Percentiles rank a stretch among this genome's conserved stretches.
These are phyloP conservation scores for Lonchura striata DNA, from an alignment of 2,113 vertebrate genomes.

Conservation along the genomic window DNA sequence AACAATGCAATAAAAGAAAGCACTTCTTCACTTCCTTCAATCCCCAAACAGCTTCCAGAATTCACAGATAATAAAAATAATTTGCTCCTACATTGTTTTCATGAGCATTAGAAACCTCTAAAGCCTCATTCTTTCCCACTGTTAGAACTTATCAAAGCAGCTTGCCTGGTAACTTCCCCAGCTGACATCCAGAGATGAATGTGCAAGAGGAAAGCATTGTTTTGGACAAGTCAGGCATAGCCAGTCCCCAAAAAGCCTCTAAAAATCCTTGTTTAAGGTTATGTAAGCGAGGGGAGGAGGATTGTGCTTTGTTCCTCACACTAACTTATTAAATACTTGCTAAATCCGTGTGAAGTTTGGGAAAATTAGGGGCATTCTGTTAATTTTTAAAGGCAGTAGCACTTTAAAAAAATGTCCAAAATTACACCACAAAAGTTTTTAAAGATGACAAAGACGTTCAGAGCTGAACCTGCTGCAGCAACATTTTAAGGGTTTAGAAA, in stretches of 20 bases:
- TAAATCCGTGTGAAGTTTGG: neutral
- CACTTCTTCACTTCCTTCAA: neutral
- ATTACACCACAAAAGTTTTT: neutral
- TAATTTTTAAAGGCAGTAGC: neutral
- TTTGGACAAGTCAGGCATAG: constrained; percentile 46
- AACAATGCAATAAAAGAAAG: neutral
- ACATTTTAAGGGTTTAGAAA: neutral
- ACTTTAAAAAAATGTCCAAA: neutral
- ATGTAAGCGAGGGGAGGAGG: neutral
- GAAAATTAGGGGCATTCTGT: neutral
- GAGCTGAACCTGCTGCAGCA: neutral
- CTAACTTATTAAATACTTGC: neutral
- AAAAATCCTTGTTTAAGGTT: constrained; percentile 44
- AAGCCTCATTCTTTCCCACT: constrained; percentile 34
- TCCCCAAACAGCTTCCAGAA: constrained; percentile 8
- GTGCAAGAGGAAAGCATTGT: constrained; percentile 36
- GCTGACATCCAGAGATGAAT: constrained; percentile 52
- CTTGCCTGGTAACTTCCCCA: constrained; percentile 46
- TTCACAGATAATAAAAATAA: constrained; percentile 8
- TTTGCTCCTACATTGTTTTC: constrained; percentile 27
- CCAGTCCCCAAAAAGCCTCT: constrained; percentile 18
- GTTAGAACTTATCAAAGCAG: constrained; percentile 36
- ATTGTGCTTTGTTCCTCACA: neutral
- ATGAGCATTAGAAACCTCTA: neutral
- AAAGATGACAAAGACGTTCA: neutral